Percentiles rank a stretch among this genome's conserved stretches.
phyloP scores from a whole-genome alignment of 1,140 invertebrate genomes.

The Trinorchestia longiramus region DNA sequence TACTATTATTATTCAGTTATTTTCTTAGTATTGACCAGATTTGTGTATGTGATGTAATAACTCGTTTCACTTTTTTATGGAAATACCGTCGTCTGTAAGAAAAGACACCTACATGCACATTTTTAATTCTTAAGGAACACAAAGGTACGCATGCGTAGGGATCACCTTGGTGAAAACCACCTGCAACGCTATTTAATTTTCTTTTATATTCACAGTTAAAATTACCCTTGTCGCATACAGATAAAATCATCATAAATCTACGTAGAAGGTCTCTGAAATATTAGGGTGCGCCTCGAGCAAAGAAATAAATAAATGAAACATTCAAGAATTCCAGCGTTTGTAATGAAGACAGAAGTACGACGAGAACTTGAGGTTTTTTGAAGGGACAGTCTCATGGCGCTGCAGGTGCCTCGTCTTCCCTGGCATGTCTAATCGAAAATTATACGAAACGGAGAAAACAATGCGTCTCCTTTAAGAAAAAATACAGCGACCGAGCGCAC shows the following conservation, averaged over 20 bases:
- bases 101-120: no score
- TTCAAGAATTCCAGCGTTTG: background rate
- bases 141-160: background rate
- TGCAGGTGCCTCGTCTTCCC: background rate
- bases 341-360: background rate
- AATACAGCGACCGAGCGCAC: background rate
- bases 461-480: slow-evolving; percentile 19
- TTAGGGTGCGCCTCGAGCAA: background rate
- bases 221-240: background rate
- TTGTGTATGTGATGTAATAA: no score
- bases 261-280: background rate
- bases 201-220: background rate
- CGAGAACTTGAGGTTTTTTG: background rate
- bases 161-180: background rate
- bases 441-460: slow-evolving; percentile 23
- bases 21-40: no score
- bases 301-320: background rate
- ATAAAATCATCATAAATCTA: background rate
- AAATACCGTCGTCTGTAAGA: no score
- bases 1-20: no score
- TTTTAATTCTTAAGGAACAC: background rate
- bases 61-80: no score
- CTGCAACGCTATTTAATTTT: background rate
- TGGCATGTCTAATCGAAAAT: slow-evolving; percentile 31
- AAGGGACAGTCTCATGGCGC: background rate